These are phyloP conservation scores for Callaeas wilsoni DNA, from an alignment of 2,113 vertebrate species.

Conservation along the genomic window DNA sequence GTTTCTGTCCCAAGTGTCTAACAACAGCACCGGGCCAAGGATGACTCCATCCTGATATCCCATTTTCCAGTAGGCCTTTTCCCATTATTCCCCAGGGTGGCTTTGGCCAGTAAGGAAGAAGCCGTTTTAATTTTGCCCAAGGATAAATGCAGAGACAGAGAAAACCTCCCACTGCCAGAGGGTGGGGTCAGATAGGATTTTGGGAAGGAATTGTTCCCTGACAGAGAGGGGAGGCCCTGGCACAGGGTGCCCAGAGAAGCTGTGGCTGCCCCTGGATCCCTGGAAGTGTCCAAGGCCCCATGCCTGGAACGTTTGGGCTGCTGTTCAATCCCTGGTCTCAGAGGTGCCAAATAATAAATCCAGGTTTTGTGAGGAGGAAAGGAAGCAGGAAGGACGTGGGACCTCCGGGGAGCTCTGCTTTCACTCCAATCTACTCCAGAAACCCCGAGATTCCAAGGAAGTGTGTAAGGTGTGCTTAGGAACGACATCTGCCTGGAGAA, in stretches of 20 bases:
- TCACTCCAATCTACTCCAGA: neutral
- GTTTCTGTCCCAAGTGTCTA: neutral
- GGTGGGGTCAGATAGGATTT: accelerated
- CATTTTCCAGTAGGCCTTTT: neutral
- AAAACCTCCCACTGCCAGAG: neutral
- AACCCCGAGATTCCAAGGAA: neutral
- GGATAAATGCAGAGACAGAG: neutral
- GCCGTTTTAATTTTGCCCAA: neutral
- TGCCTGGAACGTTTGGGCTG: neutral
- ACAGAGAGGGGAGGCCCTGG: neutral
- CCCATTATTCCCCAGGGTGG: neutral
- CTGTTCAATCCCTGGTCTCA: neutral
- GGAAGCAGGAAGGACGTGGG: neutral
- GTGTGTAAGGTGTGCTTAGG: neutral
- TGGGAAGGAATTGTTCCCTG: neutral
- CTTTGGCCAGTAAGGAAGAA: neutral
- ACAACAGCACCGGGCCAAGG: accelerated
- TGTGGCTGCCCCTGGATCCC: neutral
- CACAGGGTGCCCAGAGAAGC: neutral
- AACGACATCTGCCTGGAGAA: neutral
- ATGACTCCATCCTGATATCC: neutral
- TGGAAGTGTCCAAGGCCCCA: neutral
- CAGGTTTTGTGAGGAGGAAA: neutral
- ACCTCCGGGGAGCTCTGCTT: neutral
- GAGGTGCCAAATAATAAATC: neutral